A percentile compares a stretch with the other conserved stretches of the same genome.
phyloP scores from a whole-genome alignment of 2,888 invertebrate species.

The Lasioglossum marginatum region DNA sequence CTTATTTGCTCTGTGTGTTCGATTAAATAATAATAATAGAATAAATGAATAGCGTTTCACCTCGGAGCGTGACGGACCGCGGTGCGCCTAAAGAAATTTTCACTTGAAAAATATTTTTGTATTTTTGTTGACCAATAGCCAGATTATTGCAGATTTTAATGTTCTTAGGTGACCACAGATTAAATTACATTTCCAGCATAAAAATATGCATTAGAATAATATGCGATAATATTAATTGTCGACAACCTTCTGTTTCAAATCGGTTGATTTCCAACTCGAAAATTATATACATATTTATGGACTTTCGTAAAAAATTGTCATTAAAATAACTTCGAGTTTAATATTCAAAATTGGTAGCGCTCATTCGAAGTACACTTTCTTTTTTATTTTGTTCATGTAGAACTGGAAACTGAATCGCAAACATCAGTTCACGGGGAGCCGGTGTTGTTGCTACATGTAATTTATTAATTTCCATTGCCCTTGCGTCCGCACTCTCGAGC shows the following conservation, averaged over 20 bases:
- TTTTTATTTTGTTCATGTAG: background rate
- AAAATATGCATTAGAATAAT: too few species aligned
- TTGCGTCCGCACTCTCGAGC: background rate
- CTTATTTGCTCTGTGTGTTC: background rate
- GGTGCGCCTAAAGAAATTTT: too few species aligned
- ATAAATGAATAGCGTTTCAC: too few species aligned
- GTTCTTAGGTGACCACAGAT: too few species aligned
- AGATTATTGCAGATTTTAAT: too few species aligned
- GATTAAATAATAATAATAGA: background rate
- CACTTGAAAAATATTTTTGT: too few species aligned
- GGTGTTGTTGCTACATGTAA: background rate
- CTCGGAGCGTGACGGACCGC: too few species aligned
- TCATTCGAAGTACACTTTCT: background rate
- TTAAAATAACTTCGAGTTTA: background rate
- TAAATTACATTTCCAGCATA: too few species aligned
- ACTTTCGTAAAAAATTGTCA: background rate
- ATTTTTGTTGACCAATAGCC: too few species aligned
- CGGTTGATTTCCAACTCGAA: background rate
- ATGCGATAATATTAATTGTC: background rate
- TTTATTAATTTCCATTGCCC: conserved; percentile 8
- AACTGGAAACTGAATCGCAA: background rate
- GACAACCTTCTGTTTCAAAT: background rate
- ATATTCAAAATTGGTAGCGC: background rate
- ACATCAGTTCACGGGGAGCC: background rate
- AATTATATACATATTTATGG: background rate